Evolutionary conservation across 2,888 invertebrate genomes (phyloP), one percentile per base, ranked within the genome.

Genomic region (Orthonychiurus folsomi): DNA sequence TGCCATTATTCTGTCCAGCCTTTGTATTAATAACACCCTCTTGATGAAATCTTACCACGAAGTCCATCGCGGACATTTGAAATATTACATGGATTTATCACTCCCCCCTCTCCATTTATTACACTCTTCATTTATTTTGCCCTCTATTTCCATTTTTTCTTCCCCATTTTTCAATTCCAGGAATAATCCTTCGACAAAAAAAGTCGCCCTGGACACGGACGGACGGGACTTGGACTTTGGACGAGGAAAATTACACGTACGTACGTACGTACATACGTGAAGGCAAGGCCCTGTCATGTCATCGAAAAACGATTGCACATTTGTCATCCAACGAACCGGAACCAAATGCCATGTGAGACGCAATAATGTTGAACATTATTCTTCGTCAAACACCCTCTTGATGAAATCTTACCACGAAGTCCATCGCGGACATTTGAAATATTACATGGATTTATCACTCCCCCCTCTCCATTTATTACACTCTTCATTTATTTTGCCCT

Each of bases 1-100:
- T 70, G 67, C 67, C 67, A 64, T 66, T 65, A 66, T 63, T 63
- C 66, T 66, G 66, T 66, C 65, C 66, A 64, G 61, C 63, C 65
- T 62, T 60, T 59, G 53, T 64, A 66, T 67, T 67, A 66, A 69
- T 65, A 69, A 69, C 66, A 67, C 67, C 66, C 67, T 66, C 50
- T 26, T 59, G 58, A 62, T 62, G 62, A 62, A 62, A 62, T 62
- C 53, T 55, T 59, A 58, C 62, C 59, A 62, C 55, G 58, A 62
- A 62, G 53, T 47, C n/a, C n/a, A n/a, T n/a, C n/a, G n/a, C n/a
- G 37, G 5, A 37, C 37, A 37, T 37, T n/a, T 9, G 15, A 37
- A 37, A 37, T 37, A 37, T 37, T 37, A 37, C 37, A 5, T 37
- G 15, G 5, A 5, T 37, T 37, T 37, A 37, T 37, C 37, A 37